These are phyloP conservation scores for Vulpes vulpes DNA, from an alignment of 2,113 vertebrate genomes.

Conservation along the genomic window DNA sequence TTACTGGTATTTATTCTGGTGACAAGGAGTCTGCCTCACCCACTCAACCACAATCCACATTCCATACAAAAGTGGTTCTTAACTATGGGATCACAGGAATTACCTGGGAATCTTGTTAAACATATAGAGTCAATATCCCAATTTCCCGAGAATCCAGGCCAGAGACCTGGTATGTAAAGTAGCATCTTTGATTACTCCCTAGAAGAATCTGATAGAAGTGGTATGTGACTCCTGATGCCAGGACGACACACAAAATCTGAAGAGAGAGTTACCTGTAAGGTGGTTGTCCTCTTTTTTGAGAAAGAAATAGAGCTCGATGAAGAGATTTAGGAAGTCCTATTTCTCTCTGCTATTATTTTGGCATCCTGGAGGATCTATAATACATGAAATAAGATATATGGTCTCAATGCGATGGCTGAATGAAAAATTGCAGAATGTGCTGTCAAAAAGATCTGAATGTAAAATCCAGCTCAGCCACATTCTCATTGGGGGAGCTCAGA, in stretches of 20 bases:
- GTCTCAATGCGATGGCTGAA: neutral
- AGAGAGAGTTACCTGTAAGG: neutral
- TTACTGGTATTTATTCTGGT: neutral
- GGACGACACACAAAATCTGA: neutral
- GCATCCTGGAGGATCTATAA: neutral
- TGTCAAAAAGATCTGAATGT: neutral
- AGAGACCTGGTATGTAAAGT: too few relatives aligned
- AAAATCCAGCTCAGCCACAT: neutral
- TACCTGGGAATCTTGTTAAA: neutral
- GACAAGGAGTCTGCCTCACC: neutral
- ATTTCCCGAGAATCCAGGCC: neutral
- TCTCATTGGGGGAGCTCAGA: neutral
- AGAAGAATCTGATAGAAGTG: neutral
- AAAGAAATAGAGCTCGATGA: neutral
- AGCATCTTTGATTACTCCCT: neutral
- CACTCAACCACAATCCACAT: neutral
- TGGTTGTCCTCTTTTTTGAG: neutral
- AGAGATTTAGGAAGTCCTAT: neutral
- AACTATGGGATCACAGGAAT: neutral
- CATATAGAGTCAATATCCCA: neutral
- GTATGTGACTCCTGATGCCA: rapidly evolving
- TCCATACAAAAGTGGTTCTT: neutral
- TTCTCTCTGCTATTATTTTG: neutral
- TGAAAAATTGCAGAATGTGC: neutral
- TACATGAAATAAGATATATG: neutral